phyloP scores from a whole-genome alignment of 2,113 vertebrate genomes.

The Vimba vimba region DNA sequence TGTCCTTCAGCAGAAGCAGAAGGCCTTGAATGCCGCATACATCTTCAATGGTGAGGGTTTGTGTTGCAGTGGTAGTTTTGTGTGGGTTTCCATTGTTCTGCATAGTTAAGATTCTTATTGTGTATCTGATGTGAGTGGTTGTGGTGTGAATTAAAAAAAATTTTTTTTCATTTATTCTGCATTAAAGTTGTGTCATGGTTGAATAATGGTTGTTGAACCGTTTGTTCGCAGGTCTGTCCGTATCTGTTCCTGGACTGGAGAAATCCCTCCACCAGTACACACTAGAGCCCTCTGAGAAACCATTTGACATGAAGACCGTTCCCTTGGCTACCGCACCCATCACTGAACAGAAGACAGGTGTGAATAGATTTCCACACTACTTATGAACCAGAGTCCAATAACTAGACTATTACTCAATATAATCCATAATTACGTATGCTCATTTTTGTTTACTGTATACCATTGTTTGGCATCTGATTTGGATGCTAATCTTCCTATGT shows the following conservation, averaged over 20 bases:
- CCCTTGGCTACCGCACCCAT: constrained; percentile 86
- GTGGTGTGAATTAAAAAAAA: too few species aligned
- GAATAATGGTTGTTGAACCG: not conserved
- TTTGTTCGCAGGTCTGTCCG: constrained; percentile 81
- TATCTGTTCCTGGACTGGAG: constrained; percentile 93
- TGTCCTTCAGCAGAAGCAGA: constrained; percentile 93
- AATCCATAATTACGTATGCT: not conserved
- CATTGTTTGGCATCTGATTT: not conserved
- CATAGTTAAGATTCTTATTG: not conserved
- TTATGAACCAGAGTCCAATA: not conserved
- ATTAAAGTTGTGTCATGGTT: not conserved
- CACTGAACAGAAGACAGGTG: constrained; percentile 93
- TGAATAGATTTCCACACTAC: not conserved
- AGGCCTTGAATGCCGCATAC: constrained; percentile 92
- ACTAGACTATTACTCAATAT: not conserved
- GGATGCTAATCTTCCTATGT: not conserved
- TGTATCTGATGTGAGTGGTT: not conserved
- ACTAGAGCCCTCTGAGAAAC: constrained; percentile 90
- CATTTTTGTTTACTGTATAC: not conserved
- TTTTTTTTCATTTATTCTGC: too few species aligned
- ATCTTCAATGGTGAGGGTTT: constrained; percentile 89
- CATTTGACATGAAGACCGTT: constrained; percentile 93
- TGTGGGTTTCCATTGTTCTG: not conserved
- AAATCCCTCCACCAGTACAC: constrained; percentile 97
- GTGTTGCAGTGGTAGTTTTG: not conserved